These are phyloP conservation scores for Dorcus hopei DNA, from an alignment of 2,888 invertebrate species.

Conservation along the genomic window DNA sequence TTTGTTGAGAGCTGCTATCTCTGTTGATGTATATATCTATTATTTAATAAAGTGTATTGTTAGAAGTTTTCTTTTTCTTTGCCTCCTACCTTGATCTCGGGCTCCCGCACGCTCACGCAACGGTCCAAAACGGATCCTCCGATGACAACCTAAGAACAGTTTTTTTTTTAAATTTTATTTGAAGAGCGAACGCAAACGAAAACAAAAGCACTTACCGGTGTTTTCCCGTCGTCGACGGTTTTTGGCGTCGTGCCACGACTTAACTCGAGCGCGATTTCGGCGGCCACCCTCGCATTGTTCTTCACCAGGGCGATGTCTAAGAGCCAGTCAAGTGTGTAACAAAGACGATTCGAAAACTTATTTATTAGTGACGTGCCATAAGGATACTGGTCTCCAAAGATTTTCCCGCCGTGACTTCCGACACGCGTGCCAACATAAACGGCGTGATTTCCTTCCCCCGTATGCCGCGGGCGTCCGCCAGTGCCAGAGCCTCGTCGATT, in stretches of 20 bases:
- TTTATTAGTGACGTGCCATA: slow-evolving; percentile 26
- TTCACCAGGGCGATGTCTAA: slow-evolving; percentile 86
- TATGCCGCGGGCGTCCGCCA: slow-evolving; percentile 61
- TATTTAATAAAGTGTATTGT: slow-evolving; percentile 50
- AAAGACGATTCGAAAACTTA: background rate
- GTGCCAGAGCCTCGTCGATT: slow-evolving; percentile 65
- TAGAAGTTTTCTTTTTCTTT: slow-evolving; percentile 31
- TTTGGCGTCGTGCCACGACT: slow-evolving; percentile 36
- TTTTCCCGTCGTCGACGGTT: background rate
- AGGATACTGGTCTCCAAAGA: slow-evolving; percentile 85
- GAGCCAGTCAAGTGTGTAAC: slow-evolving; percentile 19
- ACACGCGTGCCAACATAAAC: slow-evolving; percentile 76
- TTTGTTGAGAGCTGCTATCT: slow-evolving; percentile 27
- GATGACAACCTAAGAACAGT: slow-evolving; percentile 60
- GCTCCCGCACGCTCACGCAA: slow-evolving; percentile 61
- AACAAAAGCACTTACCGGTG: background rate
- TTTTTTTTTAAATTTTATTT: background rate
- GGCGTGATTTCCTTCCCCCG: slow-evolving; percentile 90
- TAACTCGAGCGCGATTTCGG: slow-evolving; percentile 71
- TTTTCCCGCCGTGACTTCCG: slow-evolving; percentile 74
- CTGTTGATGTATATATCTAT: slow-evolving; percentile 42
- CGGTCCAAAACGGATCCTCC: slow-evolving; percentile 79
- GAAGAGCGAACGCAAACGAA: too few relatives aligned
- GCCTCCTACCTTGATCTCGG: slow-evolving; percentile 63
- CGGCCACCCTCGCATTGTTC: slow-evolving; percentile 86